phyloP scores from a whole-genome alignment of 2,113 vertebrate species.

The Fregata magnificens region DNA sequence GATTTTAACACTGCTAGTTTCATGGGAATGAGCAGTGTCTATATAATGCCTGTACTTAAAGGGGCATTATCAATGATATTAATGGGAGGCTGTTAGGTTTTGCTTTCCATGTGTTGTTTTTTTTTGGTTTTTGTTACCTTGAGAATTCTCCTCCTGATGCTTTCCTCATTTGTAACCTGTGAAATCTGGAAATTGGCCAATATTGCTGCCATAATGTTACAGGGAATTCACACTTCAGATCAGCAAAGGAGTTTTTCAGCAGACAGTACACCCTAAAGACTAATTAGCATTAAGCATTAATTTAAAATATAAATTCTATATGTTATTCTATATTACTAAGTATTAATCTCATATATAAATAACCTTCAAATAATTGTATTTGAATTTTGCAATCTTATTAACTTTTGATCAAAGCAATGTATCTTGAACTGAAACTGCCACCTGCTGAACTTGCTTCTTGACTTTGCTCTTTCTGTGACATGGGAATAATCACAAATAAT shows the following conservation, averaged over 20 bases:
- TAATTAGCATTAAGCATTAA: not conserved
- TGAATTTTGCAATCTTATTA: not conserved
- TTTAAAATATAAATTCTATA: not conserved
- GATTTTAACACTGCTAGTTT: not conserved
- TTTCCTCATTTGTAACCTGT: not conserved
- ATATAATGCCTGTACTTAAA: not conserved
- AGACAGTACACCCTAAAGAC: not conserved
- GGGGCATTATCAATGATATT: not conserved
- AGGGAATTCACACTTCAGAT: not conserved
- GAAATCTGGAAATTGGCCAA: not conserved
- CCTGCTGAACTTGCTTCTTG: not conserved
- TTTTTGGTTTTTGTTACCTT: not conserved
- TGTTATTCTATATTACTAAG: not conserved
- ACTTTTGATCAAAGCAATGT: not conserved
- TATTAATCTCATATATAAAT: not conserved
- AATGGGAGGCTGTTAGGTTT: not conserved
- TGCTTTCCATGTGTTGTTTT: not conserved
- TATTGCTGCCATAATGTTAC: not conserved
- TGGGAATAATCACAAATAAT: not conserved
- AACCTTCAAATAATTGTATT: not conserved
- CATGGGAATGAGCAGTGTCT: not conserved
- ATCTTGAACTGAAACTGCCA: not conserved
- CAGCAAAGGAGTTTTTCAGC: not conserved
- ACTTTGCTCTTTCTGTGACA: not conserved
- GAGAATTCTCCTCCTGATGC: not conserved